Evolutionary conservation across 2,113 vertebrate genomes (phyloP), one percentile per base, ranked within the genome.

Genomic region (Erinaceus europaeus): DNA sequence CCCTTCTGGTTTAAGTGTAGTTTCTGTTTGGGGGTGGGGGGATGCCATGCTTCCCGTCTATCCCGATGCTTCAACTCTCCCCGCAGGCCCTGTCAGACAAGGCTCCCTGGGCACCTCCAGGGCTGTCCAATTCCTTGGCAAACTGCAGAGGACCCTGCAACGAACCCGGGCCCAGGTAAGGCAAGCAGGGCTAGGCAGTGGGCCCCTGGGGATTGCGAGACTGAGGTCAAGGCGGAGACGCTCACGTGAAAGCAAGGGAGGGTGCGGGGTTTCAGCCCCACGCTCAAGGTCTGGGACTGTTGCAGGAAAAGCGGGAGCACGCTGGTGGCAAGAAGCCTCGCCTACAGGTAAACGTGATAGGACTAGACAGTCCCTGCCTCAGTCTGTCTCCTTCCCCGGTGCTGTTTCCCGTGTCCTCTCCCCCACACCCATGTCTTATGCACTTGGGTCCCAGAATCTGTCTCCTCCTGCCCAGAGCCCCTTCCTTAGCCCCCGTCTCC

Each of bases 41-140:
- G n/a, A n/a, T n/a, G n/a, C n/a, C n/a, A 18, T 55, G 50, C 13
- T 27, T 5, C 9, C 14, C 27, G 6, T 20, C 48, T 9, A 32
- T 67, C 6, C 38, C 3, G 42, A 17, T 17, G 3, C 50, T 73
- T 5, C n/a, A 6, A 9, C 40, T 64, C 23, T 65, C 57, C 50
- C 29, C 25, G 25, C 84, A 95, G 95, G 68, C n/a, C 72, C 72
- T 4, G 50, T 7, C 68, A 96, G 89, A 59, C 96, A 0, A 29
- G 52, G 94, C 92, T n/a, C 90, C 96, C 13, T 40, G 0, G 95
- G 95, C 82, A 96, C 97, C 0, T 95, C 97, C 90, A 97, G 97
- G 0, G 98, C 98, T 14, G 94, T 98, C 82, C 97, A 98, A 8
- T 99, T 99, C 97, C 98, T 99, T 91, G 98, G 95, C 96, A 99